phyloP scores from a whole-genome alignment of 2,797 vertebrate species.

The Cryptoprocta ferox region DNA sequence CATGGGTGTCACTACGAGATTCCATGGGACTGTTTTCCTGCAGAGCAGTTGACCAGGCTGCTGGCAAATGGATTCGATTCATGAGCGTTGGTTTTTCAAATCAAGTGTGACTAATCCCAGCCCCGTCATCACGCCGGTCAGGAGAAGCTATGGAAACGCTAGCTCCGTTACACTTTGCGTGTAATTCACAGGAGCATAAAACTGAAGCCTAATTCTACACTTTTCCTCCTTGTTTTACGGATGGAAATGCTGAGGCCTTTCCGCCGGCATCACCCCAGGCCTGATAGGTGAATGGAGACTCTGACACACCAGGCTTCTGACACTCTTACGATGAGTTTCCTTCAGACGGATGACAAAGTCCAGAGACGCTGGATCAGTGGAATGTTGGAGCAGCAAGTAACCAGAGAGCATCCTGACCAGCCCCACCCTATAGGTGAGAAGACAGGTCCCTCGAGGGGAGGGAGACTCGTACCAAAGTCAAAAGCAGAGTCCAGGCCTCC shows the following conservation, averaged over 20 bases:
- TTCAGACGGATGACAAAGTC: neutral
- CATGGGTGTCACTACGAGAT: rapidly evolving
- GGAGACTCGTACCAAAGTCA: neutral
- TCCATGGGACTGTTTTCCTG: neutral
- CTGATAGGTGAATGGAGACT: neutral
- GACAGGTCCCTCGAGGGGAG: neutral
- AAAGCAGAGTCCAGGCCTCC: neutral
- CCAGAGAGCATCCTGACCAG: neutral
- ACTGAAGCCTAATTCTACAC: neutral
- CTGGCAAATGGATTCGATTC: neutral
- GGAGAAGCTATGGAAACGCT: neutral
- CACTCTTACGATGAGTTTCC: neutral
- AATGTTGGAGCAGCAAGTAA: neutral
- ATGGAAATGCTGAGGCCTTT: neutral
- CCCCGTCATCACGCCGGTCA: neutral
- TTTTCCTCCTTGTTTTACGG: neutral
- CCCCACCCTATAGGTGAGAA: neutral
- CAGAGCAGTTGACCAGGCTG: neutral
- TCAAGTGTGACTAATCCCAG: slow-evolving; percentile 9
- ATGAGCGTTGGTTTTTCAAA: neutral
- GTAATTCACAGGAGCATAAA: neutral
- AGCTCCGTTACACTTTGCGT: neutral
- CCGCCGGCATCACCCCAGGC: neutral
- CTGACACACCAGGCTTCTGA: neutral
- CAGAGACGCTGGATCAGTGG: neutral